These are phyloP conservation scores for Turritopsis dohrnii DNA, from an alignment of 30 jellyfish, hydroid and myxozoan species.

Conservation along the genomic window DNA sequence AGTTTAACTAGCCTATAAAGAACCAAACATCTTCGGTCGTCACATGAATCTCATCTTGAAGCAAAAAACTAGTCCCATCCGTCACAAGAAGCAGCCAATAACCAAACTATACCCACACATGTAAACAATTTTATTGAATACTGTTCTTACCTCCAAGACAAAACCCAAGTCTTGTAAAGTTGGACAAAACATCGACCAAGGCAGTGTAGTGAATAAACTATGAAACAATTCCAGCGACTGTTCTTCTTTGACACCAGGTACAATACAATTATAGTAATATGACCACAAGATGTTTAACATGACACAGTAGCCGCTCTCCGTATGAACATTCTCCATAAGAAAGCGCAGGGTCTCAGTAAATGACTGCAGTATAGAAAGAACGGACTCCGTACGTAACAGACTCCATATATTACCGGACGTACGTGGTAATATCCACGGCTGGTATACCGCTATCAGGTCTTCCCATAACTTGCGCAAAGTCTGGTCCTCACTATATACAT, in stretches of 20 bases:
- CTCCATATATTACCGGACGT: slow-evolving; percentile 67
- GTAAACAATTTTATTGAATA: background rate
- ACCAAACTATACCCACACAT: background rate
- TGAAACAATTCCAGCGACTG: slow-evolving; percentile 55
- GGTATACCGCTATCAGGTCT: slow-evolving; percentile 38
- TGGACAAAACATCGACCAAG: slow-evolving; percentile 70
- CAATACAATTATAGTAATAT: slow-evolving; percentile 47
- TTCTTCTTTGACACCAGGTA: slow-evolving; percentile 41
- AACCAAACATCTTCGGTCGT: no score
- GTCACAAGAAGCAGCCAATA: no score
- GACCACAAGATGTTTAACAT: slow-evolving; percentile 63
- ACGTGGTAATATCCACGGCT: slow-evolving; percentile 76
- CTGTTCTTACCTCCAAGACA: slow-evolving; percentile 8
- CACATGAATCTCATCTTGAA: no score
- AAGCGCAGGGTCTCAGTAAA: slow-evolving; percentile 53
- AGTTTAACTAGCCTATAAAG: no score
- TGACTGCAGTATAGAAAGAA: slow-evolving; percentile 45
- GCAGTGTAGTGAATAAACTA: slow-evolving; percentile 43
- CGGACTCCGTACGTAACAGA: slow-evolving; percentile 33
- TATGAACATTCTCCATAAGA: slow-evolving; percentile 12
- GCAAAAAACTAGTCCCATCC: no score
- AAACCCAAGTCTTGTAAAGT: slow-evolving; percentile 46
- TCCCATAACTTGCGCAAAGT: slow-evolving; percentile 44
- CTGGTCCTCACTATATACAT: background rate
- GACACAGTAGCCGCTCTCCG: slow-evolving; percentile 29